phyloP scores from a whole-genome alignment of 2,797 vertebrate genomes.

The Danio tinwini region DNA sequence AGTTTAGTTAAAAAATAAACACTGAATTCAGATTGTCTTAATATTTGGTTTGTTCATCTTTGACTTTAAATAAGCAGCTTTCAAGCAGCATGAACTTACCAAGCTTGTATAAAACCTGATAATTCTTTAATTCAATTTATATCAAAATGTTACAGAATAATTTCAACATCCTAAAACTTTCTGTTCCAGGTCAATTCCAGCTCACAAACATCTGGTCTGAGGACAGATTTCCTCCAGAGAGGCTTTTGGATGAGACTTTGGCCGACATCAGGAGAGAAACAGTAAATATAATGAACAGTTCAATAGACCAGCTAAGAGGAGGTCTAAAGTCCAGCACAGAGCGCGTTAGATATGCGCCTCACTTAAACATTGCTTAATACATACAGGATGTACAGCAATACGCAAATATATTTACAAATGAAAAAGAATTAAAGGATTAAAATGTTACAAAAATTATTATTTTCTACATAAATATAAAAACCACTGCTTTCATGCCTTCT shows the following conservation, averaged over 20 bases:
- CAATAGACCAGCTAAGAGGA: no score
- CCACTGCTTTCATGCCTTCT: no score
- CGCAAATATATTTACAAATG: no score
- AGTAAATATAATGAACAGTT: background rate
- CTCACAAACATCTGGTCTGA: slow-evolving; percentile 7
- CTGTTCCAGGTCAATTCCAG: background rate
- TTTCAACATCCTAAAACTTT: background rate
- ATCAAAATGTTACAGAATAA: background rate
- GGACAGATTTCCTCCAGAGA: background rate
- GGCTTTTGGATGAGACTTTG: background rate
- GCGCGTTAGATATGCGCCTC: no score
- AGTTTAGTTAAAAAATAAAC: background rate
- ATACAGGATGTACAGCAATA: no score
- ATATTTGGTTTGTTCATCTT: background rate
- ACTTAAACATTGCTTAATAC: no score
- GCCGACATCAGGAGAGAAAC: background rate
- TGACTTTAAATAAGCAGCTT: background rate
- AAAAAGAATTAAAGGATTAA: no score
- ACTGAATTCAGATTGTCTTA: background rate
- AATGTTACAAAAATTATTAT: no score
- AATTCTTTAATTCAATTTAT: background rate
- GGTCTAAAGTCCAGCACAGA: no score
- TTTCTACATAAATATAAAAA: no score
- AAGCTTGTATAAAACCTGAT: background rate
- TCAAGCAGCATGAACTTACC: background rate